phyloP scores from a whole-genome alignment of 2,797 vertebrate genomes.

The Otus scops region DNA sequence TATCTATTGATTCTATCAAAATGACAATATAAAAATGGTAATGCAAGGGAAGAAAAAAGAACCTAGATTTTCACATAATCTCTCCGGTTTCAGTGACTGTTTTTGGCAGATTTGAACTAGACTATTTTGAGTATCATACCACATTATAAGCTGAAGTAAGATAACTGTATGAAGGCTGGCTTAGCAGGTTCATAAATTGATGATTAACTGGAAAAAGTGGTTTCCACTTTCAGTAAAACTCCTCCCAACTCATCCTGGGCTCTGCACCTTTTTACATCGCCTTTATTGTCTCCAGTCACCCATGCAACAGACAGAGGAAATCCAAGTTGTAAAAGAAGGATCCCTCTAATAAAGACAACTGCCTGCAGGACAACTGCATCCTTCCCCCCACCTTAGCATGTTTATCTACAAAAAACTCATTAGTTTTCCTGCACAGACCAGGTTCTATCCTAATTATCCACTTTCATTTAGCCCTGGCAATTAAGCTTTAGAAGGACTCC shows the following conservation, averaged over 20 bases:
- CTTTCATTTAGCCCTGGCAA: not conserved
- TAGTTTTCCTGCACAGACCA: not conserved
- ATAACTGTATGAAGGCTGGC: not conserved
- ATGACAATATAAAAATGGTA: not conserved
- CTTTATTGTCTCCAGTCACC: not conserved
- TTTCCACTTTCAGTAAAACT: not conserved
- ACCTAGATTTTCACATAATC: fast-evolving
- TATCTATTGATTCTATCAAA: not conserved
- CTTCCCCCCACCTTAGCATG: not conserved
- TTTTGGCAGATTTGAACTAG: not conserved
- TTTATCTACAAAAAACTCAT: not conserved
- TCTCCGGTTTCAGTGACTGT: not conserved
- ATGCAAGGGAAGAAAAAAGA: not conserved
- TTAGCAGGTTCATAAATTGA: not conserved
- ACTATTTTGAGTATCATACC: not conserved
- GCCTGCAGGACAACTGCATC: not conserved
- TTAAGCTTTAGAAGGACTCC: not conserved
- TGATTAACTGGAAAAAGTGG: not conserved
- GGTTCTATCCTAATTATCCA: not conserved
- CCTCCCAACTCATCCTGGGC: not conserved
- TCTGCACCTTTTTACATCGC: not conserved
- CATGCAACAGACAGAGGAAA: not conserved
- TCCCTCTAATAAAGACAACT: not conserved
- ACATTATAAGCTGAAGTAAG: not conserved
- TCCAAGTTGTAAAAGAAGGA: not conserved